Base-by-base conservation (phyloP, 2,113 vertebrate species). In the Clarias gariepinus region DNA sequence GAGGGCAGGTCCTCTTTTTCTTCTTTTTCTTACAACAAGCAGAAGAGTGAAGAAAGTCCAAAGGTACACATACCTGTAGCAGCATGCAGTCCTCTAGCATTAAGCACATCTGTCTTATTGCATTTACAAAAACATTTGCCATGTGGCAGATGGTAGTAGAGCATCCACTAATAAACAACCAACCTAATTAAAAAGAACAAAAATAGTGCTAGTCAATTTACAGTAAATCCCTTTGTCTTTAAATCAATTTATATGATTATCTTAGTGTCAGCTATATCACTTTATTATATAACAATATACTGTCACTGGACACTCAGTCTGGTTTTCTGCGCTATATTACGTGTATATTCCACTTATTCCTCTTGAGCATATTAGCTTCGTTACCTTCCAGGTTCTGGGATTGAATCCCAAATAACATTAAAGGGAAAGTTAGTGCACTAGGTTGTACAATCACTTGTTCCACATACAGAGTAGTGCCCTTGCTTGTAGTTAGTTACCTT, bases 31-130 rank as follows among this genome's bases (percentile, higher is more conserved):
- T 98, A 96, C 80, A 95, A 96, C 1, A 99, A 98, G 91, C 94
- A 96, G 88, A 98, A 98, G 92, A 94, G 95, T 7, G 98, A 99
- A 53, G 98, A 98, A 86, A 99, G 97, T 91, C 97, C 98, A 33
- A 99, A 99, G 97, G 98, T 99, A 87, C 63, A 86, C 87, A 84
- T 60, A 88, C 64, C 36, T 68, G 60, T 57, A 73, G 52, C 68
- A 76, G 66, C 86, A 83, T 78, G 78, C 52, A 68, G 3, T 10
- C 78, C 30, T 15, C 57, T 25, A 33, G 53, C 77, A 57, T 57
- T 25, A 80, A 8, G 60, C 28, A 58, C 8, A 81, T 41, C 10
- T 61, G 28, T 60, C 57, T 80, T 3, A 0, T 36, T 18, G 21
- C 3, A 11, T 8, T 30, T 60, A 36, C n/a, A 80, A 57, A 33